phyloP scores from a whole-genome alignment of 2,888 invertebrate species.

The Ceriagrion tenellum region DNA sequence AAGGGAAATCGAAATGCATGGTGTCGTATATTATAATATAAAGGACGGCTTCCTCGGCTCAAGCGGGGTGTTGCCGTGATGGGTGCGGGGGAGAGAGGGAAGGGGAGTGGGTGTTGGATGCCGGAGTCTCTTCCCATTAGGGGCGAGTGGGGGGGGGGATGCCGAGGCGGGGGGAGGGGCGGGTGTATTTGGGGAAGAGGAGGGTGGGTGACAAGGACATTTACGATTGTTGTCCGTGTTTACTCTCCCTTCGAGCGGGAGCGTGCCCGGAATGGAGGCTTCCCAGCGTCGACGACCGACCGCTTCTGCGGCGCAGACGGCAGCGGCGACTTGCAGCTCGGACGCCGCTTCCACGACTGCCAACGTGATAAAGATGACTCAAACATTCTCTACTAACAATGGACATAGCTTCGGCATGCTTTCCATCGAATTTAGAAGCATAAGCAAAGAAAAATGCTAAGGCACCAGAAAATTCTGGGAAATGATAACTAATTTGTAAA shows the following conservation, averaged over 20 bases:
- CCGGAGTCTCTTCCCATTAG: too few species aligned
- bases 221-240: constrained; percentile 60
- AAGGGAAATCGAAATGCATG: not conserved
- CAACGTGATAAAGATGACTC: not conserved
- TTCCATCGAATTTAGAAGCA: too few species aligned
- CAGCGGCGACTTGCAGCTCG: not conserved
- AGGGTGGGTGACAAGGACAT: constrained; percentile 46
- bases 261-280: not conserved
- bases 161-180: not conserved
- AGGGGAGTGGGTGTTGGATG: not conserved
- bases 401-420: not conserved
- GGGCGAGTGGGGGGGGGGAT: not conserved
- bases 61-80: too few species aligned
- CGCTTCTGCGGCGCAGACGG: constrained; percentile 25
- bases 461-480: too few species aligned
- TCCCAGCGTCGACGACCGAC: not conserved
- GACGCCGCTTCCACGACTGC: not conserved
- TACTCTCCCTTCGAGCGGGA: not conserved
- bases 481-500: too few species aligned
- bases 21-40: not conserved
- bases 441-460: too few species aligned
- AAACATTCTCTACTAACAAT: not conserved
- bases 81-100: not conserved
- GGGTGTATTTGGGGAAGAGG: not conserved
- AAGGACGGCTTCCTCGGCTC: too few species aligned